Base-by-base conservation (phyloP, 2,797 vertebrate species). In the Limosa lapponica region DNA sequence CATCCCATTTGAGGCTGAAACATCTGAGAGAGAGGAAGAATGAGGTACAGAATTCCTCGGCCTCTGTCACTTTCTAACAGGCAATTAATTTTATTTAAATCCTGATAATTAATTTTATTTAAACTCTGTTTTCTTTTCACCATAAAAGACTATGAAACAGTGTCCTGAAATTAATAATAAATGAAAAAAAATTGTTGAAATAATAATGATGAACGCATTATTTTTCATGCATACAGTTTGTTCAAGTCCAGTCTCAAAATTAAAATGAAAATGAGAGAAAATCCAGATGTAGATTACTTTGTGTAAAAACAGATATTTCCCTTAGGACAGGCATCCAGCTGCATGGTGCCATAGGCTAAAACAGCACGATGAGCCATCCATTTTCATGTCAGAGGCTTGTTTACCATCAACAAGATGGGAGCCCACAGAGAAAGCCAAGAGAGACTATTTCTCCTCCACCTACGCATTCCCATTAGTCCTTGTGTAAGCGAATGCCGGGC, bases 41-140 rank as follows among this genome's bases (percentile, higher is more conserved):
- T 3, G 16, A 79, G 70, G 32, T 71, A 28, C 19, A 83, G 46
- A 87, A 87, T 91, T 93, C 30, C 44, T 90, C 5, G 1, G 39
- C 23, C 43, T 93, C 51, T 44, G 24, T 69, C 51, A 52, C 62
- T 77, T 84, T 67, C 37, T 71, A 90, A 37, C 27, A 65, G 64
- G 36, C 36, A 92, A 83, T 90, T 84, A 67, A 65, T 71, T 88
- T 74, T 81, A 90, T 74, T 88, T 74, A 84, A 91, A 78, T 8
- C 25, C 37, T 81, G 64, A 52, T 18, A 82, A 74, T 86, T 90
- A 78, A 71, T 79, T 93, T 94, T 88, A 90, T 93, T 82, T 85
- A 52, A 94, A 59, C 52, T 80, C 44, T 28, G 34, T 52, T 88
- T 87, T 74, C 15, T 71, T 83, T 82, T 78, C 61, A 13, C 41